Base-by-base conservation (phyloP, 2,888 invertebrate genomes). In the Allophyes oxyacanthae region DNA sequence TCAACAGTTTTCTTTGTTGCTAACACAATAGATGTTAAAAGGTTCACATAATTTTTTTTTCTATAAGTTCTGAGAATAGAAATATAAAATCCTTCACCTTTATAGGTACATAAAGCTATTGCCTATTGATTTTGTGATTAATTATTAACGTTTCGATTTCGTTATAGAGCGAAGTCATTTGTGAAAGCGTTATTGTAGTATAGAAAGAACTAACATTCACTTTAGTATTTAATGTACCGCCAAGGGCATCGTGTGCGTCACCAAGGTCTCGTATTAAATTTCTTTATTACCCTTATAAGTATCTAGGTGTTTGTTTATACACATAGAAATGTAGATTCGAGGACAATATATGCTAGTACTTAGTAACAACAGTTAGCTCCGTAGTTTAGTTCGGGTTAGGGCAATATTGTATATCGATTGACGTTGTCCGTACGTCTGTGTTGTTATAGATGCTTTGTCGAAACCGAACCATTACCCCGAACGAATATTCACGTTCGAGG, bases 391-490 rank as follows among this genome's bases (percentile, higher is more conserved):
- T 64, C 57, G 59, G 64, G 48, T 41, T 64, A 75, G 72, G 80
- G 76, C 71, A 69, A 69, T 65, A 64, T 56, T 74, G 68, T 80
- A 73, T 66, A 73, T 67, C 70, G 70, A 82, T 81, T 91, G 88
- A 91, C 85, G 88, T 89, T 89, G 86, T 89, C 79, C 87, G 88
- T 91, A 86, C 87, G 86, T 92, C 89, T 91, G 92, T 94, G 92
- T 92, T 92, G 91, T 94, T 94, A 86, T 94, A 94, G 94, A 94
- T 94, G 90, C 93, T 93, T 94, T 94, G 91, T 92, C 93, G 89
- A 92, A 94, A 92, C 87, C 91, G 88, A 93, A 87, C 86, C 90
- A 91, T 91, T 93, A 91, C 69, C 93, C 92, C 78, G 94, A 94
- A 87, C 90, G 92, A 82, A 89, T 93, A 84, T 93, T 90, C 89